Evolutionary conservation across 2,113 vertebrate species (phyloP).

Genomic region (Hemiprocne comata): DNA sequence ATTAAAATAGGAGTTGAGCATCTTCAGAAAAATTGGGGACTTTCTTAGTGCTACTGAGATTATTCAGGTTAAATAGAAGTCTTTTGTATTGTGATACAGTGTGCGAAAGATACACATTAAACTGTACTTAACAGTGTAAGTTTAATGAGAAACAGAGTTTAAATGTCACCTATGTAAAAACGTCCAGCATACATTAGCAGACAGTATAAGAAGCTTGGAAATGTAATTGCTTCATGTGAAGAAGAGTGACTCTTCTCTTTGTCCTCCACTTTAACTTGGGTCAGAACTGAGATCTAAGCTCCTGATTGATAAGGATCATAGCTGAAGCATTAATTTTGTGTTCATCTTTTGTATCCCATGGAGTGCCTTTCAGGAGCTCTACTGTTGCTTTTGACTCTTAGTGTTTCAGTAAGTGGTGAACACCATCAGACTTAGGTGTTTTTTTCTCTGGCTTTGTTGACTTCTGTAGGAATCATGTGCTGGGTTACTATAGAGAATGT

Average conservation of each 20-base stretch:
- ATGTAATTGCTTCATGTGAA: not conserved
- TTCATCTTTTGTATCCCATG: not conserved
- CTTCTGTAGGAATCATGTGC: not conserved
- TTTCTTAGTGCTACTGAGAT: not conserved
- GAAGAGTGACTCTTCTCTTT: not conserved
- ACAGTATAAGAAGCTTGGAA: not conserved
- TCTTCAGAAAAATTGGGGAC: not conserved
- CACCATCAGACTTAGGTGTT: not conserved
- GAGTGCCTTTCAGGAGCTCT: not conserved
- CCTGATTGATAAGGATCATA: not conserved
- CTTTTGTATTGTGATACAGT: not conserved
- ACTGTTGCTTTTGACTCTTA: not conserved
- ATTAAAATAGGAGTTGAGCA: not conserved
- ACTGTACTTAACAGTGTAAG: not conserved
- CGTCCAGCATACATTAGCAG: not conserved
- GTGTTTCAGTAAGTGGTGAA: not conserved
- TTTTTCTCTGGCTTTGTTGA: not conserved
- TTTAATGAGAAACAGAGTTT: not conserved
- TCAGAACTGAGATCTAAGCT: not conserved
- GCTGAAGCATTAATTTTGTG: not conserved
- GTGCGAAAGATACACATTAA: not conserved
- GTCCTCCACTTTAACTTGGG: not conserved
- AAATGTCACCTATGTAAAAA: not conserved
- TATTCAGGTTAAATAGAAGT: not conserved
- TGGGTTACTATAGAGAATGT: not conserved